A percentile compares a stretch with the other conserved stretches of the same genome.
Evolutionary conservation across 2,888 invertebrate species (phyloP).

Genomic region (Leptinotarsa haldemani): DNA sequence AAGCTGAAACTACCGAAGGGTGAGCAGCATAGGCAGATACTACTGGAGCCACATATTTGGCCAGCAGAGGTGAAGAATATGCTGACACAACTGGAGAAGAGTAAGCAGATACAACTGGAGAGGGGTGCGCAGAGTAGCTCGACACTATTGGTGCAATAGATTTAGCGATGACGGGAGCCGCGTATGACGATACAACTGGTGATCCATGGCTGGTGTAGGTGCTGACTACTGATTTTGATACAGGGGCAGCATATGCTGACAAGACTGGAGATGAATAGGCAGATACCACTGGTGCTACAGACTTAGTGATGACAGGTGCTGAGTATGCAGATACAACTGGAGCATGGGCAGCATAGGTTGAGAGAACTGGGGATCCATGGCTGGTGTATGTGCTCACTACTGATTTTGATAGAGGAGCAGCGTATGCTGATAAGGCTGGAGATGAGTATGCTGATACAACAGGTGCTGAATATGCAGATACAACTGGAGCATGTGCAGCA

Average conservation of each 20-base stretch:
- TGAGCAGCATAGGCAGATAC: slow-evolving; percentile 39
- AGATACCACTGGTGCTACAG: slow-evolving; percentile 44
- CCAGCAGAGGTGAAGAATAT: slow-evolving; percentile 49
- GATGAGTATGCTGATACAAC: slow-evolving; percentile 57
- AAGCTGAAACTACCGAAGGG: slow-evolving; percentile 35
- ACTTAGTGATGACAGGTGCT: slow-evolving; percentile 46
- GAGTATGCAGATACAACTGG: slow-evolving; percentile 50
- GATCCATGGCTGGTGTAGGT: slow-evolving; percentile 19
- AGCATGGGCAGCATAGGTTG: slow-evolving; percentile 25
- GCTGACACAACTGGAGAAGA: slow-evolving; percentile 1
- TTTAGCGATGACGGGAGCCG: slow-evolving; percentile 48
- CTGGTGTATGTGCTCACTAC: slow-evolving; percentile 16
- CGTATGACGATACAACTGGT: slow-evolving; percentile 45
- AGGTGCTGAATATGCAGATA: slow-evolving; percentile 42
- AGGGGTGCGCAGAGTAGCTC: slow-evolving; percentile 57
- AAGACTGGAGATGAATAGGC: slow-evolving; percentile 52
- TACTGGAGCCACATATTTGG: slow-evolving; percentile 15
- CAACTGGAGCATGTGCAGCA: slow-evolving; percentile 48
- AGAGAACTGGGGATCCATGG: neutral
- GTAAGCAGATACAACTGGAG: slow-evolving; percentile 65
- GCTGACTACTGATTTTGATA: slow-evolving; percentile 53
- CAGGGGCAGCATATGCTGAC: slow-evolving; percentile 53
- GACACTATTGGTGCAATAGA: slow-evolving; percentile 56
- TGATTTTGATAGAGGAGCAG: slow-evolving; percentile 29
- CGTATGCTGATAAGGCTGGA: neutral